Conservation (phyloP, 2,797 vertebrate species). For the Florisuga fusca region DNA sequence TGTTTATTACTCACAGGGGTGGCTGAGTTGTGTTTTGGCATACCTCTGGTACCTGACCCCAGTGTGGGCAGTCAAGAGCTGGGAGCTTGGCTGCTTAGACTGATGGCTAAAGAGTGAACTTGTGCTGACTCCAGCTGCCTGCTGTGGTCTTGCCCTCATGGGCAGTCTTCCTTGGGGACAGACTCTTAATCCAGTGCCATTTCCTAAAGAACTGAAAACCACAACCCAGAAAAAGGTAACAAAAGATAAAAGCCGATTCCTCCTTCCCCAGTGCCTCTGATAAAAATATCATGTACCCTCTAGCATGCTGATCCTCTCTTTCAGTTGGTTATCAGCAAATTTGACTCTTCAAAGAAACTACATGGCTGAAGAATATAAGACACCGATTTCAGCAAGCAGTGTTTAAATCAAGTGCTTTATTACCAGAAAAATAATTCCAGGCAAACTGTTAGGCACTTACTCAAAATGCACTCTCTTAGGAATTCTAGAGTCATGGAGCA, state of each 20-base stretch:
- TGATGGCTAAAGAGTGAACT: neutral
- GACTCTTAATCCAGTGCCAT: neutral
- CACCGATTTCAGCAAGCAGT: neutral
- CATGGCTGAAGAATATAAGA: neutral
- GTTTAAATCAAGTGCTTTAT: neutral
- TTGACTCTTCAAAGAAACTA: neutral
- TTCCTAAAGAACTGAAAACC: neutral
- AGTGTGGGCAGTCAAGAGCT: neutral
- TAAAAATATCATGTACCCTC: neutral
- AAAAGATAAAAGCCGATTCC: neutral
- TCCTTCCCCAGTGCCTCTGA: neutral
- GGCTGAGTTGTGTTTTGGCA: neutral
- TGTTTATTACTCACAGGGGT: rapidly evolving
- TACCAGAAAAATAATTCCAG: conserved; percentile 8
- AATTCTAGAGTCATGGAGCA: neutral
- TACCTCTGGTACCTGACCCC: neutral
- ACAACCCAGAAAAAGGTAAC: neutral
- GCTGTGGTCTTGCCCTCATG: neutral
- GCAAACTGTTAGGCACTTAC: neutral
- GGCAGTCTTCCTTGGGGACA: neutral
- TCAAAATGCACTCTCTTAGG: neutral
- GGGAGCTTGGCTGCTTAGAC: neutral
- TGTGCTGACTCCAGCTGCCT: neutral
- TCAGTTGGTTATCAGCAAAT: neutral
- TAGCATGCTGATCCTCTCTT: neutral